Percentiles rank a stretch among this genome's conserved stretches.
Conservation (phyloP, 2,797 vertebrate species). For the Coregonus sp. region DNA sequence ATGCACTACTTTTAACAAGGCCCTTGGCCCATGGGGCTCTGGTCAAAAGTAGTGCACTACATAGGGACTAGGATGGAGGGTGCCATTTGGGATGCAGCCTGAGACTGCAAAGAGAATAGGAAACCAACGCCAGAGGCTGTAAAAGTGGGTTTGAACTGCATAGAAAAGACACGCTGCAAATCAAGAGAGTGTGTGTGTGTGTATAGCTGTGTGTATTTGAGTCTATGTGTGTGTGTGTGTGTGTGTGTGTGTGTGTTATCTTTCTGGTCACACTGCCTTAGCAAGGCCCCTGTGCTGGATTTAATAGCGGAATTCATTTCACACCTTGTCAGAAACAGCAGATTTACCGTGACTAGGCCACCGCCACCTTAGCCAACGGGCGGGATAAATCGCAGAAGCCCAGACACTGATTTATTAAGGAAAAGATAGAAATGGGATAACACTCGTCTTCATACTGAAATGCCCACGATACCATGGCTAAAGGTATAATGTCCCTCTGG, state of each 20-base stretch:
- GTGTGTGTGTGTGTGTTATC: background rate
- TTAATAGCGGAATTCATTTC: slow-evolving; percentile 65
- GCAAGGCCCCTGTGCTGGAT: slow-evolving; percentile 52
- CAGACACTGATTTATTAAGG: slow-evolving; percentile 58
- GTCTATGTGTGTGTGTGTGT: slow-evolving; percentile 1
- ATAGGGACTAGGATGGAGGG: too few relatives aligned
- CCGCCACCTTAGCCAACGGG: slow-evolving; percentile 55
- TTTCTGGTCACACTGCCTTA: slow-evolving; percentile 14
- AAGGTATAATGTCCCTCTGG: slow-evolving; percentile 43
- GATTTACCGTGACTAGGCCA: slow-evolving; percentile 64
- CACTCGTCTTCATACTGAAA: slow-evolving; percentile 33
- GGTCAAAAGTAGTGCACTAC: too few relatives aligned
- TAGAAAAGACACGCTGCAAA: slow-evolving; percentile 52
- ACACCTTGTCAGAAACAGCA: slow-evolving; percentile 67
- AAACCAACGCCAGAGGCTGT: slow-evolving; percentile 28
- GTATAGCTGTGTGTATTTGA: background rate
- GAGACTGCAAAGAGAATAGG: background rate
- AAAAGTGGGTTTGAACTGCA: slow-evolving; percentile 36
- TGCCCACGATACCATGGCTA: slow-evolving; percentile 32
- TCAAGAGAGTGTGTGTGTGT: slow-evolving; percentile 34
- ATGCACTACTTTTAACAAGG: too few relatives aligned
- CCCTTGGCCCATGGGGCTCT: too few relatives aligned
- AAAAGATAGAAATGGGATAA: slow-evolving; percentile 42
- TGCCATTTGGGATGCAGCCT: too few relatives aligned
- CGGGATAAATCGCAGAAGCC: slow-evolving; percentile 60